Conservation (phyloP, 1,140 invertebrate genomes). For the Solen grandis region DNA sequence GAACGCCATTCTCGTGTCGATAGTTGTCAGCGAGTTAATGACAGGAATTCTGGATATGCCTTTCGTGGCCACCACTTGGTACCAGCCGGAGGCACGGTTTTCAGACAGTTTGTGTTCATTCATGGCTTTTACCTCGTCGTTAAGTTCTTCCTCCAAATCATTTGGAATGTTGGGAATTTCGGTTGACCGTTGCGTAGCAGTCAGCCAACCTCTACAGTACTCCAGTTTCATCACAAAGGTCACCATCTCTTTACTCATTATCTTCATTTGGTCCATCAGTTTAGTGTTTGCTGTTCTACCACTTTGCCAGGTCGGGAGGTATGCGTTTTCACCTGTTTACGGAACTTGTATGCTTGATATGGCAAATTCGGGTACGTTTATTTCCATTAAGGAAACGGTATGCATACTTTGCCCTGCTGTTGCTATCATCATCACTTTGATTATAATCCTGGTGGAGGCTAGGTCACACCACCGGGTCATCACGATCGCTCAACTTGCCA, state of each 20-base stretch:
- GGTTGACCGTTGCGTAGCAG: slow-evolving; percentile 36
- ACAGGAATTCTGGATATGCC: slow-evolving; percentile 21
- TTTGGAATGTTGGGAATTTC: slow-evolving; percentile 40
- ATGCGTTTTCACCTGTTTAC: neutral
- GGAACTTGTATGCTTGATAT: slow-evolving; percentile 32
- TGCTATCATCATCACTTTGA: slow-evolving; percentile 7
- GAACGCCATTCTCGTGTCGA: slow-evolving; percentile 20
- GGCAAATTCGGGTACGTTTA: slow-evolving; percentile 6
- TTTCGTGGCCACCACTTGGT: slow-evolving; percentile 10
- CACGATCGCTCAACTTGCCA: slow-evolving; percentile 31
- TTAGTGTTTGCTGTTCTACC: slow-evolving; percentile 28
- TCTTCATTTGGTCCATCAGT: slow-evolving; percentile 19
- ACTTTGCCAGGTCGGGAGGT: slow-evolving; percentile 2
- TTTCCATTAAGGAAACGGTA: slow-evolving; percentile 20
- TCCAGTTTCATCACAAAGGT: slow-evolving; percentile 23
- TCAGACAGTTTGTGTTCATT: neutral
- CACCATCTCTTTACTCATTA: neutral
- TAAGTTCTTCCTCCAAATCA: slow-evolving; percentile 13
- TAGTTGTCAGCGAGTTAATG: slow-evolving; percentile 31
- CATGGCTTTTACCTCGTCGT: slow-evolving; percentile 39
- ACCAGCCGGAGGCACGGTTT: neutral
- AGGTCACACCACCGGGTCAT: slow-evolving; percentile 38
- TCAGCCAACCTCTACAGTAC: slow-evolving; percentile 38
- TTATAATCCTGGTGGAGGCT: slow-evolving; percentile 18
- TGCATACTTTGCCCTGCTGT: slow-evolving; percentile 23